A percentile compares a stretch with the other conserved stretches of the same genome.
Conservation (phyloP, 2,797 vertebrate species). For the Ctenosaura bakeri region DNA sequence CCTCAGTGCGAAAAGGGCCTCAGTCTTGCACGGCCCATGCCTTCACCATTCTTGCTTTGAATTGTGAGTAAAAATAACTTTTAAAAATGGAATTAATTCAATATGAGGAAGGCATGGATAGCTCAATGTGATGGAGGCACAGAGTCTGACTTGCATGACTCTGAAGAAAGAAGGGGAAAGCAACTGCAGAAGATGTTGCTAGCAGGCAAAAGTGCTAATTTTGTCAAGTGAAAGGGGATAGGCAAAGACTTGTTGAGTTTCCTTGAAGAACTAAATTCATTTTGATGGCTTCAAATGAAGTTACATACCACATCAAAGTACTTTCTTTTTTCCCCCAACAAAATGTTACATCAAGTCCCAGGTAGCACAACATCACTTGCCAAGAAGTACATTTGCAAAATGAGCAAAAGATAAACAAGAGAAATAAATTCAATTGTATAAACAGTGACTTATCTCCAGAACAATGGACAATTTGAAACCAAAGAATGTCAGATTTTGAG, state of each 20-base stretch:
- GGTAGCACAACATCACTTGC: conserved; percentile 3
- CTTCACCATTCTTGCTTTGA: neutral
- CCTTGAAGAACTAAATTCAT: conserved; percentile 14
- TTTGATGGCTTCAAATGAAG: conserved; percentile 9
- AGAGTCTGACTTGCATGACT: neutral
- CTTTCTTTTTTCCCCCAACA: neutral
- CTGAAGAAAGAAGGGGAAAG: neutral
- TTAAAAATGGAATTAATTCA: neutral
- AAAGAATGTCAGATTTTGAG: too few relatives aligned
- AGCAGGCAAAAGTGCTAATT: conserved; percentile 12
- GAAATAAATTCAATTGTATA: conserved; percentile 7
- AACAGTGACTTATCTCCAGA: neutral
- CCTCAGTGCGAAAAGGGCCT: too few relatives aligned
- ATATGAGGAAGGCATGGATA: neutral
- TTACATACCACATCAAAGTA: conserved; percentile 36
- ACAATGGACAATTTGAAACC: conserved; percentile 6
- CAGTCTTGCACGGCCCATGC: neutral
- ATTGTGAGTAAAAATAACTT: neutral
- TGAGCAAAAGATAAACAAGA: conserved; percentile 7
- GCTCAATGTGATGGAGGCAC: neutral
- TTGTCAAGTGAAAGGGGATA: neutral
- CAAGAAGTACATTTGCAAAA: conserved; percentile 32
- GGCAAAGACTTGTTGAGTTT: conserved; percentile 16
- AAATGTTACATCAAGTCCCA: conserved; percentile 3
- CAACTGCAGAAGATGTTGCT: neutral